Conservation (phyloP, 2,797 vertebrate species). For the Capromys pilorides region DNA sequence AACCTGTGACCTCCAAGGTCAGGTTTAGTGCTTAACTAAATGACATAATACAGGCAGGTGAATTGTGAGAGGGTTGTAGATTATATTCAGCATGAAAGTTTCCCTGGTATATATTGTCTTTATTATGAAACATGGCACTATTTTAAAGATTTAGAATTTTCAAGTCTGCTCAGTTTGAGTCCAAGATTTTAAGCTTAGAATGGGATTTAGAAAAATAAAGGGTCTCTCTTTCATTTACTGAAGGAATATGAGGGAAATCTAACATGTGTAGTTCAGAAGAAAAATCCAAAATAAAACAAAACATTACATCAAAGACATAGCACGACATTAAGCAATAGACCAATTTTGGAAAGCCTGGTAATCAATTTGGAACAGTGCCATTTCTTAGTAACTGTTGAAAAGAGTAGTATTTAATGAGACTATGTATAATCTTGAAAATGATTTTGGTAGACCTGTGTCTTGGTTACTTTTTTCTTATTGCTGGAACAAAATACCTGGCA, state of each 20-base stretch:
- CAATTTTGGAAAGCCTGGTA: slow-evolving; percentile 16
- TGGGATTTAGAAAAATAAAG: slow-evolving; percentile 50
- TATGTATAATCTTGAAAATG: neutral
- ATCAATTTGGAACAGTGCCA: neutral
- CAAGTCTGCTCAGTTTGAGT: neutral
- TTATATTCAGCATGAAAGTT: slow-evolving; percentile 24
- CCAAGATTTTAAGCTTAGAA: slow-evolving; percentile 56
- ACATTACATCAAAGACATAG: slow-evolving; percentile 22
- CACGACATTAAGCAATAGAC: neutral
- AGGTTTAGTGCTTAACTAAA: slow-evolving; percentile 41
- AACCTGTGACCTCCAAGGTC: slow-evolving; percentile 52
- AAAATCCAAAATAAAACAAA: neutral
- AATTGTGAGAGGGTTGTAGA: slow-evolving; percentile 36
- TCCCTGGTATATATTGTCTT: slow-evolving; percentile 24
- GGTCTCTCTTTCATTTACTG: slow-evolving; percentile 20
- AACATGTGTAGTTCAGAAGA: slow-evolving; percentile 30
- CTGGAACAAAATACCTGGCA: too few relatives aligned
- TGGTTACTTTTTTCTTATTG: too few relatives aligned
- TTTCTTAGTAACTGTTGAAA: slow-evolving; percentile 37
- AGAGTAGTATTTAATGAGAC: neutral
- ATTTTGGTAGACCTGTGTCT: neutral
- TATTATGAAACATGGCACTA: slow-evolving; percentile 16
- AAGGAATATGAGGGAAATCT: neutral
- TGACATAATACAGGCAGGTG: neutral
- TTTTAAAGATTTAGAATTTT: slow-evolving; percentile 58